Percentiles rank a stretch among this genome's conserved stretches.
These are phyloP conservation scores for Macrosoma leucophasiata DNA, from an alignment of 2,888 invertebrate species.

Conservation along the genomic window DNA sequence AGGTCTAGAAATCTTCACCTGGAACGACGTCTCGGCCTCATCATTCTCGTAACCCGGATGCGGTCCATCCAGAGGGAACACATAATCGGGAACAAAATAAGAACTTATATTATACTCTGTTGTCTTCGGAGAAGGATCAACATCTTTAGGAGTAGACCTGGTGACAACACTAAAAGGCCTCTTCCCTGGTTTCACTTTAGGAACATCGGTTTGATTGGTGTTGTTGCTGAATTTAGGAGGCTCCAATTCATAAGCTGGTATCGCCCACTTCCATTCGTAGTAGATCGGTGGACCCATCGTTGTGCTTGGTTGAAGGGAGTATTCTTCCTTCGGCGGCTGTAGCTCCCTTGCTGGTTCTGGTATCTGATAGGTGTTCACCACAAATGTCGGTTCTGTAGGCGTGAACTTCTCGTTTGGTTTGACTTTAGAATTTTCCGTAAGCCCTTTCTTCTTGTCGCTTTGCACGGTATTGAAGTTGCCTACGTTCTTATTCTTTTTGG, in stretches of 20 bases:
- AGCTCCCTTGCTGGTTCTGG: constrained; percentile 50
- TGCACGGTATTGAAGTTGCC: constrained; percentile 44
- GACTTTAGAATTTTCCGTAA: constrained; percentile 37
- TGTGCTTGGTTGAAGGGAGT: constrained; percentile 51
- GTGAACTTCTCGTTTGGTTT: constrained; percentile 42
- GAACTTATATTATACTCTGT: constrained; percentile 75
- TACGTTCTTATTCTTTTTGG: constrained; percentile 46
- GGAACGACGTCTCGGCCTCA: constrained; percentile 77
- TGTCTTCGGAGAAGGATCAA: constrained; percentile 43
- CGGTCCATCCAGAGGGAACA: constrained; percentile 75
- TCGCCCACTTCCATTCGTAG: constrained; percentile 80
- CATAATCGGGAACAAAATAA: constrained; percentile 77
- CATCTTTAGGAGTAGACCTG: constrained; percentile 42
- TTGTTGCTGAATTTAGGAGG: constrained; percentile 69
- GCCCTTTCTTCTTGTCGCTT: constrained; percentile 41
- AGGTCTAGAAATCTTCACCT: constrained; percentile 67
- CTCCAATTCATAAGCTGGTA: constrained; percentile 74
- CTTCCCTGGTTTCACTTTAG: constrained; percentile 38
- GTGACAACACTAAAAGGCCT: constrained; percentile 53
- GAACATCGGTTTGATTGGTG: constrained; percentile 34
- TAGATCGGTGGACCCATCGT: constrained; percentile 79
- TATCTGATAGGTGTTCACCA: constrained; percentile 23
- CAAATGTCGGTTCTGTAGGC: constrained; percentile 21
- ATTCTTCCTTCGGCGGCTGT: constrained; percentile 72
- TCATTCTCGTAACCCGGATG: constrained; percentile 76